Percentiles rank a stretch among this genome's conserved stretches.
Evolutionary conservation across 2,113 vertebrate genomes (phyloP).

Genomic region (Amblyopsis rosae): DNA sequence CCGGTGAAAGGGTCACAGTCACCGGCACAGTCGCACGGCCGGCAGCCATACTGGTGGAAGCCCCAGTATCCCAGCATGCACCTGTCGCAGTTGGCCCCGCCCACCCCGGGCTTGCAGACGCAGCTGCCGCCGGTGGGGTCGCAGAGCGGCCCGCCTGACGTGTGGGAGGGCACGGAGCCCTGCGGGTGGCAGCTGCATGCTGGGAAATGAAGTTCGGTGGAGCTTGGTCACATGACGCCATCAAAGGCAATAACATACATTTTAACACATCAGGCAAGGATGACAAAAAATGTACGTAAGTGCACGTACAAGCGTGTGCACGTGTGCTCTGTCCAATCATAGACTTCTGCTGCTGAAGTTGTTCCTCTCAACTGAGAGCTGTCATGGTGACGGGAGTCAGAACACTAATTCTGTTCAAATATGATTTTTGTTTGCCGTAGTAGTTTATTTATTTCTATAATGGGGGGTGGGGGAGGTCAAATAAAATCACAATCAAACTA

Average conservation of each 20-base stretch:
- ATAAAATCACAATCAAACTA: no score
- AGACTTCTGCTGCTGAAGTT: no score
- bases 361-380: no score
- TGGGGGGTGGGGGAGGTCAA: no score
- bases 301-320: background rate
- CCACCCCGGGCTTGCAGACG: slow-evolving; percentile 92
- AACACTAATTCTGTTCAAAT: no score
- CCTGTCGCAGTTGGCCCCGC: slow-evolving; percentile 85
- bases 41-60: slow-evolving; percentile 88
- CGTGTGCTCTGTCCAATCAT: background rate
- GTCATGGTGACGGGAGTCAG: no score
- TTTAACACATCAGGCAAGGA: background rate
- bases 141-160: slow-evolving; percentile 74
- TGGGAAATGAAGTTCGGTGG: slow-evolving; percentile 49
- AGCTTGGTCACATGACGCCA: background rate
- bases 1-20: slow-evolving; percentile 90
- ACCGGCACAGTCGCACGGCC: slow-evolving; percentile 88
- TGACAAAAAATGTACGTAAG: no score
- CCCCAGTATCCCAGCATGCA: slow-evolving; percentile 98
- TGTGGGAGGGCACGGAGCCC: slow-evolving; percentile 82
- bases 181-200: slow-evolving; percentile 88
- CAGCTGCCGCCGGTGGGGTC: slow-evolving; percentile 90
- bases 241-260: background rate
- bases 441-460: no score
- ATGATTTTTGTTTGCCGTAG: no score